A percentile compares a stretch with the other conserved stretches of the same genome.
Evolutionary conservation across 1,140 invertebrate genomes (phyloP).

Genomic region (Caenorhabditis brenneri): DNA sequence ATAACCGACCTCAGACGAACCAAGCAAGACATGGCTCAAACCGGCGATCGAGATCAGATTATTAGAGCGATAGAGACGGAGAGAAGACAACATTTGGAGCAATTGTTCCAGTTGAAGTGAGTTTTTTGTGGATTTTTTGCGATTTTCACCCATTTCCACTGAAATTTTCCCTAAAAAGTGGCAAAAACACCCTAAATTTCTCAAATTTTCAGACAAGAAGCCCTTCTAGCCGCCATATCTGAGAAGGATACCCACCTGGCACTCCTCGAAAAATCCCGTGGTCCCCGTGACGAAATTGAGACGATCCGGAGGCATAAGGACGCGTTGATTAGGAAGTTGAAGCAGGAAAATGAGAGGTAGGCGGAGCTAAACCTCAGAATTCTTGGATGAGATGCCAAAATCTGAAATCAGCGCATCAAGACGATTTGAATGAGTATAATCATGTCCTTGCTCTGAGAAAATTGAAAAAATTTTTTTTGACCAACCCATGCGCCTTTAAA

Average conservation of each 20-base stretch:
- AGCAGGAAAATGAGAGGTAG: slow-evolving; percentile 75
- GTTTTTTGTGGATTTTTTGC: no score
- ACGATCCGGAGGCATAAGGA: slow-evolving; percentile 61
- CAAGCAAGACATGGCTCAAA: slow-evolving; percentile 58
- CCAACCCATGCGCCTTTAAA: no score
- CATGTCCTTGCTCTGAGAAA: no score
- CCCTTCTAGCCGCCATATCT: slow-evolving; percentile 81
- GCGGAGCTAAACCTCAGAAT: not conserved
- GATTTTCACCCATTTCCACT: no score
- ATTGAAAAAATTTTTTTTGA: no score
- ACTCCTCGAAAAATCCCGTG: slow-evolving; percentile 78
- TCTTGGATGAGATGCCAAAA: not conserved
- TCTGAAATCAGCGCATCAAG: not conserved
- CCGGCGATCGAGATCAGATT: slow-evolving; percentile 74
- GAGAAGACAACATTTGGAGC: slow-evolving; percentile 78
- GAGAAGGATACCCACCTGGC: slow-evolving; percentile 86
- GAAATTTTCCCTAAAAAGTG: not conserved
- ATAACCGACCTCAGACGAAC: slow-evolving; percentile 67
- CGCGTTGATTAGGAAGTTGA: slow-evolving; percentile 72
- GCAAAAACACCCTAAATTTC: slow-evolving; percentile 37
- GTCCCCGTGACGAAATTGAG: slow-evolving; percentile 75
- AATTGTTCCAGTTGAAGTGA: slow-evolving; percentile 83
- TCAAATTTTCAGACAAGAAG: slow-evolving; percentile 82
- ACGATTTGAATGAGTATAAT: no score
- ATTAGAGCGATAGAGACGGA: slow-evolving; percentile 75